Conservation (phyloP, 2,797 vertebrate genomes). For the Cygnus olor region DNA sequence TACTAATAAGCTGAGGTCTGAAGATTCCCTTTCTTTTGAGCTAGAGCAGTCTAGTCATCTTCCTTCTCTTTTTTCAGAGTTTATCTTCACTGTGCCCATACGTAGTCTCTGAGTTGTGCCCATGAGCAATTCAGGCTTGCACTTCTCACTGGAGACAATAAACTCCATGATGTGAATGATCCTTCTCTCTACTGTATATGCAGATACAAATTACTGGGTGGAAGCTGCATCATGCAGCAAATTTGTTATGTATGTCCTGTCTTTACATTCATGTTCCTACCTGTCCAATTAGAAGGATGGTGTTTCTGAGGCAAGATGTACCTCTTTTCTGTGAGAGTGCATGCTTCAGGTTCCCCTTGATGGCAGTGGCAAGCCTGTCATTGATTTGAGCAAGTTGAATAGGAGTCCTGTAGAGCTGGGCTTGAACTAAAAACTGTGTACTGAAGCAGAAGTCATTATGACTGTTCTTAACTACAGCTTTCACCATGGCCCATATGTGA, state of each 20-base stretch:
- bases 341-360: not conserved
- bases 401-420: not conserved
- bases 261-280: not conserved
- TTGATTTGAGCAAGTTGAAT: not conserved
- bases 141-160: not conserved
- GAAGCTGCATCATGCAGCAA: not conserved
- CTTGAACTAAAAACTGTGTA: not conserved
- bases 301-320: not conserved
- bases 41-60: not conserved
- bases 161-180: not conserved
- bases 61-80: not conserved
- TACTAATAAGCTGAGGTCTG: not conserved
- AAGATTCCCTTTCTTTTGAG: conserved; percentile 34
- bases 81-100: not conserved
- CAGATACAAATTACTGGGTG: not conserved
- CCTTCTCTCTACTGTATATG: not conserved
- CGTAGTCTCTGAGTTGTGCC: not conserved
- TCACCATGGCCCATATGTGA: not conserved
- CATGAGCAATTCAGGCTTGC: not conserved
- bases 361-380: not conserved
- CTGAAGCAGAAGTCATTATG: not conserved
- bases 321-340: not conserved
- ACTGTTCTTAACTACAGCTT: not conserved
- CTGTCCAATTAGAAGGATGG: not conserved
- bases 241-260: not conserved